Conservation (phyloP, 2,888 invertebrate genomes). For the Merodon equestris region DNA sequence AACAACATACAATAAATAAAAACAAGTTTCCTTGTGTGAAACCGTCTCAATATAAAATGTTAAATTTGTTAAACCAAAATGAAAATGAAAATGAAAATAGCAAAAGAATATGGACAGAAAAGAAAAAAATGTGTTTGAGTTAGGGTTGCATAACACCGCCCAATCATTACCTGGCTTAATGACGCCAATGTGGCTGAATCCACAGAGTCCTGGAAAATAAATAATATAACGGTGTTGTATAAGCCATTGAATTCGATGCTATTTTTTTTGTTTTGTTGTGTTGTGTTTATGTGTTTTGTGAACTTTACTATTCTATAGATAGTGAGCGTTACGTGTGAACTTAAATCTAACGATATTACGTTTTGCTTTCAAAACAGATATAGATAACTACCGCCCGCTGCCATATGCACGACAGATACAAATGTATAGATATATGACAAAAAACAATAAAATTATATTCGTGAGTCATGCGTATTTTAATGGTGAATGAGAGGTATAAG, state of each 20-base stretch:
- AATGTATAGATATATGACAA: not conserved
- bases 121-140: constrained; percentile 5
- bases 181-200: constrained; percentile 80
- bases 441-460: not conserved
- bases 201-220: constrained; percentile 78
- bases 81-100: no score
- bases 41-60: no score
- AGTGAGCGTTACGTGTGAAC: constrained; percentile 40
- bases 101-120: no score
- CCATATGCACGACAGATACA: constrained; percentile 38
- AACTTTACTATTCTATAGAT: constrained; percentile 12
- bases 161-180: constrained; percentile 79
- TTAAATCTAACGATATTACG: constrained; percentile 6
- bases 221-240: constrained; percentile 71
- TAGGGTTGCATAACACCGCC: constrained; percentile 23
- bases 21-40: no score
- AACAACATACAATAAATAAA: no score
- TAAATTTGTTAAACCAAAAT: no score
- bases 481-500: not conserved
- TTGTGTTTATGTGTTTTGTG: constrained; percentile 44
- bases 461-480: constrained; percentile 53
- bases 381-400: constrained; percentile 59
- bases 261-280: no score
- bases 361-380: constrained; percentile 17
- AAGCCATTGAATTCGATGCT: constrained; percentile 57